phyloP scores from a whole-genome alignment of 2,888 invertebrate species.

The Arge pagana region DNA sequence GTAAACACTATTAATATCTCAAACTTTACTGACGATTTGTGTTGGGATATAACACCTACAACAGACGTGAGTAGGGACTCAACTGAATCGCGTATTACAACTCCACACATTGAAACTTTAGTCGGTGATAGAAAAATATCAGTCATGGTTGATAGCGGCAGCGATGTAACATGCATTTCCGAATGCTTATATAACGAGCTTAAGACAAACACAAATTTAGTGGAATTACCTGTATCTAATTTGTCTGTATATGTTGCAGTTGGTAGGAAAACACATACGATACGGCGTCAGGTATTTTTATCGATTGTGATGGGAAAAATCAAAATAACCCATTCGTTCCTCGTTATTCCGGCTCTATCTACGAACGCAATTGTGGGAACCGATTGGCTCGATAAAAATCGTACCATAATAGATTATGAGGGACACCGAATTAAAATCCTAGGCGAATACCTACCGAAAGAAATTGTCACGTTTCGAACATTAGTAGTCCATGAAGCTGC shows the following conservation, averaged over 20 bases:
- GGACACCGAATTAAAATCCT: slow-evolving; percentile 11
- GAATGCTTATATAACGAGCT: slow-evolving; percentile 18
- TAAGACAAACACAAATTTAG: slow-evolving; percentile 4
- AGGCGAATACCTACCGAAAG: slow-evolving; percentile 1
- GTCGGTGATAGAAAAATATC: too few species aligned
- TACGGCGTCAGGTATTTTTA: slow-evolving; percentile 21
- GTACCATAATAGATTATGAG: slow-evolving; percentile 23
- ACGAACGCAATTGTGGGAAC: slow-evolving; percentile 29
- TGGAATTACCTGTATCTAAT: slow-evolving; percentile 26
- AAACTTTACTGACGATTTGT: too few species aligned
- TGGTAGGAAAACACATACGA: slow-evolving; percentile 6
- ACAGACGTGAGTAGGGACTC: too few species aligned
- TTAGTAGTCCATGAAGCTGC: too few species aligned
- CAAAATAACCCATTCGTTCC: slow-evolving; percentile 13
- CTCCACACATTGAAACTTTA: too few species aligned
- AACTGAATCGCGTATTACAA: too few species aligned
- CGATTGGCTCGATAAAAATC: slow-evolving; percentile 27
- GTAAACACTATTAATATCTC: too few species aligned
- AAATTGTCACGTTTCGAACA: too few species aligned
- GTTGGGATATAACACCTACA: too few species aligned
- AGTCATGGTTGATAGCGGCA: slow-evolving; percentile 25
- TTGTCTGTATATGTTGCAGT: slow-evolving; percentile 19
- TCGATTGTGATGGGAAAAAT: slow-evolving; percentile 7
- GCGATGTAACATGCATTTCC: slow-evolving; percentile 26
- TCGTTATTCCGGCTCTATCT: slow-evolving; percentile 26